Conservation (phyloP, 2,888 invertebrate genomes). For the Ochropleura plecta region DNA sequence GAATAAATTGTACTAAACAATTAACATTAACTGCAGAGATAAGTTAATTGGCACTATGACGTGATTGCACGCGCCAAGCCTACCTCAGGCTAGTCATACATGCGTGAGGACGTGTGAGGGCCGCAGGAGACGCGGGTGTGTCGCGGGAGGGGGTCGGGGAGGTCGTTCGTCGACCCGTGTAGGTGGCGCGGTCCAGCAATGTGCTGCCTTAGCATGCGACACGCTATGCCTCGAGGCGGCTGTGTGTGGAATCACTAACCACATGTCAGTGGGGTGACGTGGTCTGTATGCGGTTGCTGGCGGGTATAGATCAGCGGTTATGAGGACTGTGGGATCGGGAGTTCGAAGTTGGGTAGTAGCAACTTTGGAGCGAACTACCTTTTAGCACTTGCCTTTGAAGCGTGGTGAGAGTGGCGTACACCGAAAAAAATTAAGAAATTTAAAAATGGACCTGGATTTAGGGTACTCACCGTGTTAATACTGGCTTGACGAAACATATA, state of each 20-base stretch:
- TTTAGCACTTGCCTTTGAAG: not conserved
- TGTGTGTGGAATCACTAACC: slow-evolving; percentile 35
- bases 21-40: not conserved
- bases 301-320: not conserved
- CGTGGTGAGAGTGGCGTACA: not conserved
- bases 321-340: not conserved
- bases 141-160: slow-evolving; percentile 48
- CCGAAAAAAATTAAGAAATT: not conserved
- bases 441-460: not conserved
- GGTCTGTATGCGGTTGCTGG: not conserved
- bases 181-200: slow-evolving; percentile 40
- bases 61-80: slow-evolving; percentile 11
- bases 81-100: slow-evolving; percentile 32
- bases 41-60: slow-evolving; percentile 7
- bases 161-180: slow-evolving; percentile 73
- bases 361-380: not conserved
- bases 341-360: not conserved
- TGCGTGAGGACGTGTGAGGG: slow-evolving; percentile 34
- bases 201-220: slow-evolving; percentile 33
- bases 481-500: not conserved
- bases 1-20: not conserved
- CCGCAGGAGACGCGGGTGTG: not conserved
- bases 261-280: slow-evolving; percentile 32
- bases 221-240: slow-evolving; percentile 18
- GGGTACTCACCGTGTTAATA: not conserved